phyloP scores from a whole-genome alignment of 2,797 vertebrate genomes.

The Halcyon badia region DNA sequence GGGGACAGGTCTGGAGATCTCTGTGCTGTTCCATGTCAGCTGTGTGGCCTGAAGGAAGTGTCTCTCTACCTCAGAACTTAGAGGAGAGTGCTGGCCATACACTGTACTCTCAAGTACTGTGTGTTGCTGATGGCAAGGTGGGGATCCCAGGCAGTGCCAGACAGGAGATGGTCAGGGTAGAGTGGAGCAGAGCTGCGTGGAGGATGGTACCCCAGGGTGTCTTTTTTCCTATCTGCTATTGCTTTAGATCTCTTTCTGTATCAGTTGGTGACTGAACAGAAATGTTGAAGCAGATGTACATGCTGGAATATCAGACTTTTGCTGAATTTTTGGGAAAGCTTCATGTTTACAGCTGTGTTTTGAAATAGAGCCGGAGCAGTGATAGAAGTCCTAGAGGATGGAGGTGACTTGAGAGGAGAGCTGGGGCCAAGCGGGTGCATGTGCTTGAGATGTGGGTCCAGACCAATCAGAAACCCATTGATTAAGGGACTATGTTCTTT shows the following conservation, averaged over 20 bases:
- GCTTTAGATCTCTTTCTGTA: not conserved
- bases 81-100: not conserved
- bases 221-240: not conserved
- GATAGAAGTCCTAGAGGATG: not conserved
- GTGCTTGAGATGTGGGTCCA: not conserved
- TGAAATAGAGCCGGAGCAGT: not conserved
- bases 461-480: not conserved
- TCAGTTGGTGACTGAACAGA: not conserved
- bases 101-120: rapidly evolving
- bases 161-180: not conserved
- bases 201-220: not conserved
- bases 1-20: not conserved
- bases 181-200: not conserved
- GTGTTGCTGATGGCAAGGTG: not conserved
- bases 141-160: not conserved
- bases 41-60: not conserved
- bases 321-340: not conserved
- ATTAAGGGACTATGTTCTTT: not conserved
- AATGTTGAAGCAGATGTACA: not conserved
- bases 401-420: not conserved
- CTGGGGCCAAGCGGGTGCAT: not conserved
- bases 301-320: not conserved
- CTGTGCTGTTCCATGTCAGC: not conserved
- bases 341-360: not conserved
- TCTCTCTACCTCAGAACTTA: not conserved